Evolutionary conservation across 2,113 vertebrate species (phyloP).

Genomic region (Ardeotis arabs): DNA sequence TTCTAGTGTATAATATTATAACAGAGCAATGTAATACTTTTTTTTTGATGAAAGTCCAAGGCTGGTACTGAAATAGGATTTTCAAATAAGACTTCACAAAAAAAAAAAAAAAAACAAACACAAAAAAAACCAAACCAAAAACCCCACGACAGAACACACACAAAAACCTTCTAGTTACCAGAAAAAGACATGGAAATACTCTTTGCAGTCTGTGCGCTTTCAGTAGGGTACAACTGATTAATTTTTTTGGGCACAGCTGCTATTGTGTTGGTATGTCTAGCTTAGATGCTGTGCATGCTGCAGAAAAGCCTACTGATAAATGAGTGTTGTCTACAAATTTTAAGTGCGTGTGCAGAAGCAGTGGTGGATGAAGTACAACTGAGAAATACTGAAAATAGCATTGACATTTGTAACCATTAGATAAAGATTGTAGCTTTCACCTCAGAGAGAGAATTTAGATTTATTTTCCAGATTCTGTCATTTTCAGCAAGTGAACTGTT

Average conservation of each 20-base stretch:
- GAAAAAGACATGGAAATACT: neutral
- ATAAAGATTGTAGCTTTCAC: neutral
- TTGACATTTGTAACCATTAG: neutral
- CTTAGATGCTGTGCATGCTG: neutral
- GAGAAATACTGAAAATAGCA: neutral
- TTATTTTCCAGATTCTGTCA: neutral
- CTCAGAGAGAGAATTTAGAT: neutral
- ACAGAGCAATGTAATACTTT: neutral
- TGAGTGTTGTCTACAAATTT: neutral
- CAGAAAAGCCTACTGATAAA: neutral
- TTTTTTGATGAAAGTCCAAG: neutral
- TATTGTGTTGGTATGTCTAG: neutral
- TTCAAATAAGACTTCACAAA: neutral
- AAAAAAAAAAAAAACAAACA: neutral
- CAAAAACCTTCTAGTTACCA: neutral
- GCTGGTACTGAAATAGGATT: neutral
- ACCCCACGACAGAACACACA: neutral
- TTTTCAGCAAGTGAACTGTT: neutral
- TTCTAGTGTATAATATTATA: neutral
- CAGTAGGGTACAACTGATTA: neutral
- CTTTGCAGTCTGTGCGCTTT: neutral
- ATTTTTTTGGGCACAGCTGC: neutral
- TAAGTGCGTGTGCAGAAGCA: neutral
- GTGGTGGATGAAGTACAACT: neutral
- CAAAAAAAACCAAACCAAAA: neutral